Conservation (phyloP, 2,888 invertebrate genomes). For the Rhingia campestris region DNA sequence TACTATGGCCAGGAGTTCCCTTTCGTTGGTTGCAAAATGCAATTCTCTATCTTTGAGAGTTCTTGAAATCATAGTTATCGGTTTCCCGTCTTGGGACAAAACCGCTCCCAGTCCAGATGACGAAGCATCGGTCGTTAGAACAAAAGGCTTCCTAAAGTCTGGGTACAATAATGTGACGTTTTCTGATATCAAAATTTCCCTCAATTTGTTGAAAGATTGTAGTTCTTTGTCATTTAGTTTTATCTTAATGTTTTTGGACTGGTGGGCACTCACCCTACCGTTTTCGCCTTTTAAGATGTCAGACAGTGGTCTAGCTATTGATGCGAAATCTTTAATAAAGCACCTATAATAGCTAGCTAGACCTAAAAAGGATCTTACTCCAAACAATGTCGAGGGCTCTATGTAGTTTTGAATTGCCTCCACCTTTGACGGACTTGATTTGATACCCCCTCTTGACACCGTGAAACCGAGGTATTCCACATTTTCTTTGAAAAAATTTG, state of each 20-base stretch:
- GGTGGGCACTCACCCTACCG: constrained; percentile 57
- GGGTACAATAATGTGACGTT: constrained; percentile 60
- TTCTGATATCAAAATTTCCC: constrained; percentile 49
- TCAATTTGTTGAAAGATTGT: constrained; percentile 21
- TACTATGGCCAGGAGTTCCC: constrained; percentile 55
- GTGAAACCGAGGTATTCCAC: constrained; percentile 38
- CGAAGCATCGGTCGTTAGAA: constrained; percentile 51
- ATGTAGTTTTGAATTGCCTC: constrained; percentile 24
- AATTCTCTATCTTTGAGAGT: constrained; percentile 34
- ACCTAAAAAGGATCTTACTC: constrained; percentile 31
- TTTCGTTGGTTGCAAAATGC: constrained; percentile 59
- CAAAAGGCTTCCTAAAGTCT: constrained; percentile 52
- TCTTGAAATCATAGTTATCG: constrained; percentile 55
- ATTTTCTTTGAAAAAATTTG: constrained; percentile 13
- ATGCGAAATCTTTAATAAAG: constrained; percentile 68
- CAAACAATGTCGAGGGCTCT: constrained; percentile 13
- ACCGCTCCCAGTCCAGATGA: constrained; percentile 52
- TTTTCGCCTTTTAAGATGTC: constrained; percentile 72
- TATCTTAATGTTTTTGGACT: constrained; percentile 53
- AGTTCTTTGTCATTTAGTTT: constrained; percentile 48
- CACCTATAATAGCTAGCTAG: constrained; percentile 58
- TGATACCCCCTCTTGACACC: constrained; percentile 21
- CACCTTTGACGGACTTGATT: constrained; percentile 14
- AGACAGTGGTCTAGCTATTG: constrained; percentile 69
- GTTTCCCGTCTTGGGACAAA: constrained; percentile 57